phyloP scores from a whole-genome alignment of 2,888 invertebrate species.

The Ferdinandea cuprea region DNA sequence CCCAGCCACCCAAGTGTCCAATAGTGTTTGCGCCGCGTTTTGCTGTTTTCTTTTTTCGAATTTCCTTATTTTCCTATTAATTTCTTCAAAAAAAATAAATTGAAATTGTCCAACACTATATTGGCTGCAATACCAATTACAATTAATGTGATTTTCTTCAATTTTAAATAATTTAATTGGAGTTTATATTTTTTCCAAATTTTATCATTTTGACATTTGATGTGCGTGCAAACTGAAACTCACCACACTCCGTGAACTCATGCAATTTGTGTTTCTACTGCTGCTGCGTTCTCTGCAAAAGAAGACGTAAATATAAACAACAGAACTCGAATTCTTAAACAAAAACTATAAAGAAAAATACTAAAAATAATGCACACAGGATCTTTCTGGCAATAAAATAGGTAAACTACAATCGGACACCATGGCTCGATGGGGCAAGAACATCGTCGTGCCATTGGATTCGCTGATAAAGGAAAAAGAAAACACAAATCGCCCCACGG shows the following conservation, averaged over 20 bases:
- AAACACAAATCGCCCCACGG: slow-evolving; percentile 93
- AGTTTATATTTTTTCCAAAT: slow-evolving; percentile 29
- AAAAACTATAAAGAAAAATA: slow-evolving; percentile 35
- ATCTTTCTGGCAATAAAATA: slow-evolving; percentile 49
- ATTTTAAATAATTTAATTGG: slow-evolving; percentile 29
- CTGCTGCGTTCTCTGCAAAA: slow-evolving; percentile 45
- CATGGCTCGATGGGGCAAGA: slow-evolving; percentile 88
- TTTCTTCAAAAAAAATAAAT: neutral
- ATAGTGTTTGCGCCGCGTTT: slow-evolving; percentile 51
- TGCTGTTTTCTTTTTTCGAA: slow-evolving; percentile 26
- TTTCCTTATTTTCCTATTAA: neutral
- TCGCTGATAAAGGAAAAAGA: slow-evolving; percentile 87
- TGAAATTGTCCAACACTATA: neutral
- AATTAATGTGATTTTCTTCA: neutral
- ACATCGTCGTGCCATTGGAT: slow-evolving; percentile 87
- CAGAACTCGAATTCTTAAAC: slow-evolving; percentile 72
- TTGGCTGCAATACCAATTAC: neutral
- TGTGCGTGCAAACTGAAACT: slow-evolving; percentile 64
- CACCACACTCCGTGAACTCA: slow-evolving; percentile 71
- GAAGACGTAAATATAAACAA: slow-evolving; percentile 74
- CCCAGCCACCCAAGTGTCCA: slow-evolving; percentile 18
- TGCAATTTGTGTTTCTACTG: slow-evolving; percentile 50
- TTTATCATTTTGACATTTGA: slow-evolving; percentile 63
- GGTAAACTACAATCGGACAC: slow-evolving; percentile 59
- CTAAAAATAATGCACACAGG: slow-evolving; percentile 64